These are phyloP conservation scores for Bilobella aurantiaca DNA, from an alignment of 1,140 invertebrate species.

Conservation along the genomic window DNA sequence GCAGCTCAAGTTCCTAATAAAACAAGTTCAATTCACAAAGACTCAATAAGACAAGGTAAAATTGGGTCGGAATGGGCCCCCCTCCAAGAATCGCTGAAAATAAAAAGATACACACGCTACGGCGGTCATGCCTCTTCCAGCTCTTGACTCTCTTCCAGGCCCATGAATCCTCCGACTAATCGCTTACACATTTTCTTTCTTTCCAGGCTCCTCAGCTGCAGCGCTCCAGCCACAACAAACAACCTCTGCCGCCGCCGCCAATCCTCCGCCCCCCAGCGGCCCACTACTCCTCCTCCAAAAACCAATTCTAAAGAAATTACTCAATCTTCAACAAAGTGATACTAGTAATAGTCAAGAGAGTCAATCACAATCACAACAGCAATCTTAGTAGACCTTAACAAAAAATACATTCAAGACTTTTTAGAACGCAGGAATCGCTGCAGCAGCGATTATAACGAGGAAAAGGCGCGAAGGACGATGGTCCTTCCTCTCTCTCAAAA, in stretches of 20 bases:
- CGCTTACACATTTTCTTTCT: neutral
- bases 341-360: slow-evolving; percentile 7
- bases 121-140: too few relatives aligned
- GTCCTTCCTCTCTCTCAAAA: too few relatives aligned
- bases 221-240: neutral
- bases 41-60: slow-evolving; percentile 6
- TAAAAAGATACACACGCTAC: too few relatives aligned
- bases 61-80: too few relatives aligned
- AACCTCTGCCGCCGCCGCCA: neutral
- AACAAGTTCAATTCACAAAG: neutral
- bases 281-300: neutral
- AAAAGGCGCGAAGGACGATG: too few relatives aligned
- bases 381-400: neutral
- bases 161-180: neutral
- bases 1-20: slow-evolving; percentile 8
- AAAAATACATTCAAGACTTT: too few relatives aligned
- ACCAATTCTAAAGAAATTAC: slow-evolving; percentile 7
- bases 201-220: neutral
- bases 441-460: too few relatives aligned
- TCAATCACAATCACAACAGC: neutral
- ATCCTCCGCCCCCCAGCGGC: neutral
- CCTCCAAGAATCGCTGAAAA: neutral
- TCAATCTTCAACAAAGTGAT: slow-evolving; percentile 9
- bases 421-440: too few relatives aligned
- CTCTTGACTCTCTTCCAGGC: too few relatives aligned